Evolutionary conservation across 2,888 invertebrate genomes (phyloP).

Genomic region (Mactromeris polynyma): DNA sequence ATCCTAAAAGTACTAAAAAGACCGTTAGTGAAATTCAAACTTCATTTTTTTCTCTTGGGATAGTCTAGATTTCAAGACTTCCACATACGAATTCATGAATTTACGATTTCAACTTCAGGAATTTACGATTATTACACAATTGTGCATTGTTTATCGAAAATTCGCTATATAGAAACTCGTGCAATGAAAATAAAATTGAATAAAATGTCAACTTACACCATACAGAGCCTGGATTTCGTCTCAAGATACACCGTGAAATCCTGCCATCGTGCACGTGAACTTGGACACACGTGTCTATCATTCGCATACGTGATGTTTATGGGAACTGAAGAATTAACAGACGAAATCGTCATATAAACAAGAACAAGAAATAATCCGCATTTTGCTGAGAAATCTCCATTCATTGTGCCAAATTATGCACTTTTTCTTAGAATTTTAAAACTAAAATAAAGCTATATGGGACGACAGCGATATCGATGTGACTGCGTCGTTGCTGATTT

Average conservation of each 20-base stretch:
- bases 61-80: no score
- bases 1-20: no score
- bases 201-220: constrained; percentile 63
- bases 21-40: no score
- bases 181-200: background rate
- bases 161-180: no score
- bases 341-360: constrained; percentile 18
- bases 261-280: constrained; percentile 68
- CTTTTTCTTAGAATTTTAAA: no score
- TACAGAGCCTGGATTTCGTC: constrained; percentile 64
- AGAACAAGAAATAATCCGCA: constrained; percentile 23
- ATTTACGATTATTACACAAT: no score
- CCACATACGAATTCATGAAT: no score
- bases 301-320: constrained; percentile 59
- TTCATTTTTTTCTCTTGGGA: no score
- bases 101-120: no score
- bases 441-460: no score
- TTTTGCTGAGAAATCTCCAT: background rate
- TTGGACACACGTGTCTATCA: constrained; percentile 66
- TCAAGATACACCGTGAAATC: constrained; percentile 68
- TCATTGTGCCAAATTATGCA: background rate
- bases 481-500: background rate
- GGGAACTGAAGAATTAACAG: constrained; percentile 59
- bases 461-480: background rate
- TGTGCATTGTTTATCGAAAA: no score